A percentile compares a stretch with the other conserved stretches of the same genome.
Evolutionary conservation across 37 sponge, comb jelly and placozoan genomes (phyloP).

Genomic region (Axinella damicornis): DNA sequence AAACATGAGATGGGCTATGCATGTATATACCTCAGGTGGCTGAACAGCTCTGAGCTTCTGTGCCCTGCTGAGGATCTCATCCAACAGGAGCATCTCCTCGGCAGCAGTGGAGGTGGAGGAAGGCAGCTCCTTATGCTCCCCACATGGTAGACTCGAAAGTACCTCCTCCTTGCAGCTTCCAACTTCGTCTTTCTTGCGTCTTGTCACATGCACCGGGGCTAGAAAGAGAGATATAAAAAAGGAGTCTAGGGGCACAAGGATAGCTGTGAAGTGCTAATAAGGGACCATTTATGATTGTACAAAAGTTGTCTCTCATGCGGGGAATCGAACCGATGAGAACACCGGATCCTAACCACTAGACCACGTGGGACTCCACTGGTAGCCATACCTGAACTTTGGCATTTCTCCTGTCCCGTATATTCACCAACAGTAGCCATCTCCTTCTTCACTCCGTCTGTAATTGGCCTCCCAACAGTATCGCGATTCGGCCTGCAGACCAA

Average conservation of each 20-base stretch:
- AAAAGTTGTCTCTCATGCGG: conserved; percentile 70
- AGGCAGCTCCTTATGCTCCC: background rate
- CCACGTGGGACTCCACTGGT: conserved; percentile 69
- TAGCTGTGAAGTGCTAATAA: no score
- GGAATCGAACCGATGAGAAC: conserved; percentile 93
- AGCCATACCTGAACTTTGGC: background rate
- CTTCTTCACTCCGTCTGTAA: background rate
- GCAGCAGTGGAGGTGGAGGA: background rate
- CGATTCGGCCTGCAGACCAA: conserved; percentile 15
- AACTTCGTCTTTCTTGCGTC: no score
- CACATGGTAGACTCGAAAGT: background rate
- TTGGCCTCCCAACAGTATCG: conserved; percentile 1
- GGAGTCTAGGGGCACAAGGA: no score
- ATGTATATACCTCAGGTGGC: background rate
- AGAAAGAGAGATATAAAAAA: no score
- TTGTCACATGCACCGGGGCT: no score
- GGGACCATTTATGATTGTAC: no score
- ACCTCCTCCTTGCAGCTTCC: no score
- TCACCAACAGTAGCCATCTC: background rate
- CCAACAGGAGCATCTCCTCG: conserved; percentile 22
- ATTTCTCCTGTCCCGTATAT: background rate
- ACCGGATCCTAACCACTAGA: conserved; percentile 92
- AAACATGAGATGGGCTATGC: no score
- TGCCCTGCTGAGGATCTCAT: conserved; percentile 39
- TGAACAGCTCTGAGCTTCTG: conserved; percentile 20